These are phyloP conservation scores for Porites lutea DNA, from an alignment of 64 coral and sea anemone species.

Conservation along the genomic window DNA sequence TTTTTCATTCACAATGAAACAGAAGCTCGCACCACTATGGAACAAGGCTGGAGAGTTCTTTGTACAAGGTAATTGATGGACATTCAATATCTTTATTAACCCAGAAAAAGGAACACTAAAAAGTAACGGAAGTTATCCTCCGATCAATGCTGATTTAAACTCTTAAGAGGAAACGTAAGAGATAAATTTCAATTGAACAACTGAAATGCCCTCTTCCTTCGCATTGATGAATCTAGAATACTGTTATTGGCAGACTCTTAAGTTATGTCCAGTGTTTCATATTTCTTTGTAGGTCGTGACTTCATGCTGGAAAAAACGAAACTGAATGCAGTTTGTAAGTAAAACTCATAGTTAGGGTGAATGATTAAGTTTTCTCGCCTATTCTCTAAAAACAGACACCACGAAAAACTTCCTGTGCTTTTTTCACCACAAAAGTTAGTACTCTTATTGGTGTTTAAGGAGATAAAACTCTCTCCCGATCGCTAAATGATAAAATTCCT, in stretches of 20 bases:
- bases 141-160: neutral
- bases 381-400: no score
- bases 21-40: conserved; percentile 91
- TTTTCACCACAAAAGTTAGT: no score
- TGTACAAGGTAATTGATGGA: conserved; percentile 71
- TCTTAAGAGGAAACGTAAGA: no score
- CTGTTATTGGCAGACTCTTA: no score
- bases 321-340: conserved; percentile 90
- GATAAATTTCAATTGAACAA: no score
- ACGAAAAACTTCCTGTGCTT: no score
- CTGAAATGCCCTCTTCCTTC: no score
- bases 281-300: conserved; percentile 73
- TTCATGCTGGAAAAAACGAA: conserved; percentile 71
- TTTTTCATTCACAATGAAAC: conserved; percentile 82
- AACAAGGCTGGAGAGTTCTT: conserved; percentile 87
- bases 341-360: neutral
- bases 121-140: neutral
- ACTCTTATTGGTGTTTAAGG: no score
- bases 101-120: neutral
- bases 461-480: no score
- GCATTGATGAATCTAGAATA: no score
- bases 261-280: neutral
- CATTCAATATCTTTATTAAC: neutral
- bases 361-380: no score
- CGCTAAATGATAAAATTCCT: no score